Conservation (phyloP, 2,113 vertebrate genomes). For the Panurus biarmicus region DNA sequence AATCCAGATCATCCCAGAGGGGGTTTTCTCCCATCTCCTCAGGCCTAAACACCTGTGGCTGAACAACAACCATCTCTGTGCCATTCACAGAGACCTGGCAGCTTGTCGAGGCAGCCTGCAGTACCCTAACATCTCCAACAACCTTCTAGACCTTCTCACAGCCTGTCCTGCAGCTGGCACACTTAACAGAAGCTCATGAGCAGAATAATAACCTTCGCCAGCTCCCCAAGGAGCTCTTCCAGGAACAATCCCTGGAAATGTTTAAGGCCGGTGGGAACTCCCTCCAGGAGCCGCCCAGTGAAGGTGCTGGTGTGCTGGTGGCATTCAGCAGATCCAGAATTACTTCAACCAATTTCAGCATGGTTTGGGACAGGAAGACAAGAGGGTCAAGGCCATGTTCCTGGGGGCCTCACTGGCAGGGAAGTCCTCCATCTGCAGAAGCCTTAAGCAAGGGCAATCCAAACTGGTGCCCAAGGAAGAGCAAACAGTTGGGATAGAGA, state of each 20-base stretch:
- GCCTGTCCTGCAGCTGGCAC: constrained; percentile 44
- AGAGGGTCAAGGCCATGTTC: constrained; percentile 72
- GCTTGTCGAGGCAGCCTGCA: constrained; percentile 44
- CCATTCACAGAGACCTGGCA: constrained; percentile 60
- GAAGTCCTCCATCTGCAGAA: constrained; percentile 70
- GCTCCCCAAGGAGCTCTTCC: constrained; percentile 62
- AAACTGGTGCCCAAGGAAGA: constrained; percentile 47
- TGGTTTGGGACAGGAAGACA: background rate
- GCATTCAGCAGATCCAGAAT: constrained; percentile 62
- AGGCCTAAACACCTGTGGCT: constrained; percentile 63
- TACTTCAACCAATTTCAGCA: constrained; percentile 65
- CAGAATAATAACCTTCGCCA: constrained; percentile 60
- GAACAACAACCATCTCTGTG: constrained; percentile 61
- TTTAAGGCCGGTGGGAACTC: constrained; percentile 63
- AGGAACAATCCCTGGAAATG: constrained; percentile 12
- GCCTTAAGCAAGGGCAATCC: constrained; percentile 29
- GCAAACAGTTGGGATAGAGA: constrained; percentile 66
- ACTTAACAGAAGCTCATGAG: constrained; percentile 52
- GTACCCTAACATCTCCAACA: constrained; percentile 70
- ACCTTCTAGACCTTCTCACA: constrained; percentile 47
- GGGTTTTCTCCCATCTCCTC: constrained; percentile 43
- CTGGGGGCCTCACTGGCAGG: constrained; percentile 64
- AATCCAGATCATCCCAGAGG: constrained; percentile 42
- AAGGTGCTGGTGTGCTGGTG: constrained; percentile 68
- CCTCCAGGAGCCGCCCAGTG: constrained; percentile 56